Percentiles rank a stretch among this genome's conserved stretches.
Evolutionary conservation across 2,797 vertebrate species (phyloP).

Genomic region (Gallirallus australis): DNA sequence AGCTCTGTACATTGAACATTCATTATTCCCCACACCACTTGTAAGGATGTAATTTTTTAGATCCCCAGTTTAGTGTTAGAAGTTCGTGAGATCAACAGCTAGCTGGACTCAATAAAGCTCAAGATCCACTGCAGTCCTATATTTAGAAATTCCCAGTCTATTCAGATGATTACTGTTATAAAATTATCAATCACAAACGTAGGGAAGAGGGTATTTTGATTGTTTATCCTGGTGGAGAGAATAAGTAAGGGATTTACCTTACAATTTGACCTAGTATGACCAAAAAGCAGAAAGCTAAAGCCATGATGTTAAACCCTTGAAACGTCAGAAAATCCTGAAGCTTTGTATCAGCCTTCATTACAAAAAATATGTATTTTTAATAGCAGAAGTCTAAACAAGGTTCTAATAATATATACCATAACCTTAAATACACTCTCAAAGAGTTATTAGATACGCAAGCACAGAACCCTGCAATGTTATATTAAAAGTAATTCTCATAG

Average conservation of each 20-base stretch:
- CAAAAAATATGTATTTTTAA: neutral
- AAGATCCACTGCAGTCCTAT: neutral
- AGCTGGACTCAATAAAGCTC: neutral
- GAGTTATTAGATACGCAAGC: neutral
- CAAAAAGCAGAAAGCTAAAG: neutral
- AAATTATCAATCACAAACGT: neutral
- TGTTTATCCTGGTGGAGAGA: neutral
- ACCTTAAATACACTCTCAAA: neutral
- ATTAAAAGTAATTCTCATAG: neutral
- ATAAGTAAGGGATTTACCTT: neutral
- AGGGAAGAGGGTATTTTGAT: neutral
- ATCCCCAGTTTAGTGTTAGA: neutral
- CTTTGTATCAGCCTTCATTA: neutral
- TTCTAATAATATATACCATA: neutral
- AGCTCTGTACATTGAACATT: neutral
- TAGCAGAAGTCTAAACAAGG: neutral
- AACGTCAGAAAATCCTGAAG: neutral
- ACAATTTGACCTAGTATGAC: neutral
- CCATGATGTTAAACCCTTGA: neutral
- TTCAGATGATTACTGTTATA: neutral
- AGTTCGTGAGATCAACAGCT: neutral
- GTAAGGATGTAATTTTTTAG: neutral
- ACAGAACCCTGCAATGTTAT: neutral
- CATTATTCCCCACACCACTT: neutral
- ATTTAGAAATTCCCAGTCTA: neutral